Evolutionary conservation across 1,140 invertebrate genomes (phyloP), one percentile per base, ranked within the genome.

Genomic region (Notospermus geniculatus): DNA sequence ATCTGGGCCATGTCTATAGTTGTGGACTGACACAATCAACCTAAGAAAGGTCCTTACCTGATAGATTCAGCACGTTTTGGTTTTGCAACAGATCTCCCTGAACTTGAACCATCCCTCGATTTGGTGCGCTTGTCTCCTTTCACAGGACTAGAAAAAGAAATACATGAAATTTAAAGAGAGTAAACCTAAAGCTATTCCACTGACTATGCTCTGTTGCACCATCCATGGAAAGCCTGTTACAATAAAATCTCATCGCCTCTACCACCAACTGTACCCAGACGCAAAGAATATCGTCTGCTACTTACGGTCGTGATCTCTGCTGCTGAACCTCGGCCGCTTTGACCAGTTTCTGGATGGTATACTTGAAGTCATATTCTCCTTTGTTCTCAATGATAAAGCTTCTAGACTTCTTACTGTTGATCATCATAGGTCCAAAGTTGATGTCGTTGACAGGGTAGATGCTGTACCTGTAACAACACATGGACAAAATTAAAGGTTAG

Each of bases 351-450:
- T 65, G 60, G 30, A 82, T 79, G 46, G 71, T 71, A 64, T 79
- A 82, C 63, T 76, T 80, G 57, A 82, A 80, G 46, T 82, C 80
- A 73, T 78, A 79, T 50, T 80, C 77, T 56, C 80, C 80, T 43
- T 71, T 77, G 66, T 82, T 82, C 53, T 81, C 78, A 59, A 82
- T 79, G n/a, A 67, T 67, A 63, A 82, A 80, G 57, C 69, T 71
- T 28, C 79, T 62, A 22, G 72, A 67, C 62, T 78, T 80, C 66
- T 75, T 79, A 64, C 72, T 76, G 57, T 79, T 77, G 7, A 81
- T 71, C 22, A 79, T 54, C 58, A 82, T 62, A 27, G 77, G 64
- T 25, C 80, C 80, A 71, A 82, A 82, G 68, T 82, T 81, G 39
- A 82, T 76, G 65, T 82, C 80, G 58, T 67, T 70, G 27, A 67